Percentiles rank a stretch among this genome's conserved stretches.
Conservation (phyloP, 37 sponge, comb jelly and placozoan genomes). For the Agelas oroides region DNA sequence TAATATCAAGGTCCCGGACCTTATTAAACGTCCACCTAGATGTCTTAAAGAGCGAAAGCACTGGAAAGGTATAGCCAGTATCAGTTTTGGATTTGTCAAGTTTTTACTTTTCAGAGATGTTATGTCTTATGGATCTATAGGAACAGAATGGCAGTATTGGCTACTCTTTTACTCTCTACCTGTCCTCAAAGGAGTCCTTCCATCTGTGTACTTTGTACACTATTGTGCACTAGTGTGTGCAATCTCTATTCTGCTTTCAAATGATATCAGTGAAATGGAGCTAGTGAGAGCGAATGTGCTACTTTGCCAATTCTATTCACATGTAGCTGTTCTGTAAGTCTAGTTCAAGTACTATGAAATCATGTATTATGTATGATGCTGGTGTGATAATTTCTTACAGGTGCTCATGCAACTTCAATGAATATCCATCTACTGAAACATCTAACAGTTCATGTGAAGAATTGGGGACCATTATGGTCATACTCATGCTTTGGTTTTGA, state of each 20-base stretch:
- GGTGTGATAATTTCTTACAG: too few species aligned
- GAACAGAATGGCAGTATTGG: background rate
- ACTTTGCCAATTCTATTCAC: background rate
- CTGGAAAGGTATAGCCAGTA: slow-evolving; percentile 6
- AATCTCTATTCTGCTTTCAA: background rate
- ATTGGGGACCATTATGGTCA: slow-evolving; percentile 5
- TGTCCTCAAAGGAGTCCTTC: background rate
- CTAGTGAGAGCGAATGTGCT: background rate
- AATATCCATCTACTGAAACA: background rate
- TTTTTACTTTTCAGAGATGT: background rate
- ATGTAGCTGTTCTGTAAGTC: background rate
- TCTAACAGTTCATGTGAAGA: background rate
- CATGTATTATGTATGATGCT: background rate
- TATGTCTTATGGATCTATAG: background rate
- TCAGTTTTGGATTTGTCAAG: too few species aligned
- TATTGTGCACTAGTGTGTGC: background rate
- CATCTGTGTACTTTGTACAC: background rate
- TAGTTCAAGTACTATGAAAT: background rate
- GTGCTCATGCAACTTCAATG: background rate
- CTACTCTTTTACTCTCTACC: slow-evolving; percentile 1
- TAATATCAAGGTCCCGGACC: background rate
- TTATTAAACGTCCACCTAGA: background rate
- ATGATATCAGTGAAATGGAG: background rate
- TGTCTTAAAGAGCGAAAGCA: background rate
- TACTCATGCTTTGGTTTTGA: background rate